These are phyloP conservation scores for Lepidurus arcticus DNA, from an alignment of 1,140 invertebrate genomes.

Conservation along the genomic window DNA sequence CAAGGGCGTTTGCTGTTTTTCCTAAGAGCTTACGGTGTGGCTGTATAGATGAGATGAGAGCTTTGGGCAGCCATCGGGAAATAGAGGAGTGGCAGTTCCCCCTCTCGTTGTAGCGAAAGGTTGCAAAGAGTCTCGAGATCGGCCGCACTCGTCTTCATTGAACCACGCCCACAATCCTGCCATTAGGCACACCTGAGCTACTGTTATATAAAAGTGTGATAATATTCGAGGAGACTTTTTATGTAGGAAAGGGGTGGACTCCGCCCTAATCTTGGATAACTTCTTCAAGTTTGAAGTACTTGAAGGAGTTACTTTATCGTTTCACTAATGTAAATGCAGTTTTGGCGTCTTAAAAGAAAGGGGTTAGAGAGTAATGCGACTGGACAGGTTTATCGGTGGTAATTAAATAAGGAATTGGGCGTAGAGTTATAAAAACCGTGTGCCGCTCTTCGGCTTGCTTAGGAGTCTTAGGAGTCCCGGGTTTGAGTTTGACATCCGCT, in stretches of 20 bases:
- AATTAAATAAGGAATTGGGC: too few species aligned
- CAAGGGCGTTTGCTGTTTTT: constrained; percentile 1
- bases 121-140: too few species aligned
- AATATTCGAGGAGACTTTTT: background rate
- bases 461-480: background rate
- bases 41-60: background rate
- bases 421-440: too few species aligned
- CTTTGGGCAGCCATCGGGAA: background rate
- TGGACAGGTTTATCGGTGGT: too few species aligned
- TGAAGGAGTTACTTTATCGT: too few species aligned
- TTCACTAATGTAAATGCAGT: too few species aligned
- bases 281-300: too few species aligned
- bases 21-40: background rate
- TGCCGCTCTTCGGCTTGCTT: background rate
- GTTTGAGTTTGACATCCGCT: background rate
- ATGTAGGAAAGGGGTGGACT: background rate
- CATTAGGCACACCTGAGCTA: background rate
- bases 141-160: background rate
- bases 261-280: background rate
- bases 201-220: background rate
- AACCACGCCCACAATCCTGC: background rate
- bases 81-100: background rate
- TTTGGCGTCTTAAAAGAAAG: too few species aligned
- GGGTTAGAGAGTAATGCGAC: too few species aligned
- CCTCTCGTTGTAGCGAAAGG: background rate